These are phyloP conservation scores for Drosophila tropicalis DNA, from an alignment of 1,140 invertebrate species.

Conservation along the genomic window DNA sequence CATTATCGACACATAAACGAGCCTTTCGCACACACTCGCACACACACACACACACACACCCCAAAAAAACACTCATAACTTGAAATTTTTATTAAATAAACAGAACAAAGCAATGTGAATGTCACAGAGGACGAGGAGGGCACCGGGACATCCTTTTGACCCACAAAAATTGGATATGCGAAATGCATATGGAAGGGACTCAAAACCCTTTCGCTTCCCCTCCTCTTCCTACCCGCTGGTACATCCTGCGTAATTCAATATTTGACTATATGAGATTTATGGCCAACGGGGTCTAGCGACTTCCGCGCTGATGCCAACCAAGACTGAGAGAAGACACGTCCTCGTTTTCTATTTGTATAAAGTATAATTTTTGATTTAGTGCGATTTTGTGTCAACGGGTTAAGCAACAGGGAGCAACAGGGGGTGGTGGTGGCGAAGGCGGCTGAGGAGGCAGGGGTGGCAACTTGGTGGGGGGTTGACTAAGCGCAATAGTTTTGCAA, in stretches of 20 bases:
- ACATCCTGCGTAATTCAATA: conserved; percentile 80
- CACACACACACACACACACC: conserved; percentile 23
- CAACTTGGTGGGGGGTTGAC: conserved; percentile 44
- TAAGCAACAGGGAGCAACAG: background rate
- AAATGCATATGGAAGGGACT: conserved; percentile 27
- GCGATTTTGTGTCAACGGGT: conserved; percentile 74
- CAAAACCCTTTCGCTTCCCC: conserved; percentile 46
- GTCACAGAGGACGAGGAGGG: conserved; percentile 47
- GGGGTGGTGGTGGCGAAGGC: background rate
- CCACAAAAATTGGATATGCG: conserved; percentile 73
- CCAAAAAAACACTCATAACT: conserved; percentile 61
- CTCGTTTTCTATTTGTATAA: conserved; percentile 63
- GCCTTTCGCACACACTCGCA: conserved; percentile 29
- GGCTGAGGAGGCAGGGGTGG: background rate
- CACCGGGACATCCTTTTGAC: conserved; percentile 64
- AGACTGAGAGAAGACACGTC: background rate
- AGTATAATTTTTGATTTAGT: conserved; percentile 82
- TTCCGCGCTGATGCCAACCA: conserved; percentile 40
- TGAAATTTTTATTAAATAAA: conserved; percentile 80
- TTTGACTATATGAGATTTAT: conserved; percentile 83
- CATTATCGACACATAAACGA: conserved; percentile 79
- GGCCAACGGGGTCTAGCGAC: conserved; percentile 64
- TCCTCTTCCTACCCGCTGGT: conserved; percentile 4
- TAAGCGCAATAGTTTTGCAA: conserved; percentile 74
- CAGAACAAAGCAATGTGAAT: conserved; percentile 66